phyloP scores from a whole-genome alignment of 2,797 vertebrate species.

The Monodelphis domestica region DNA sequence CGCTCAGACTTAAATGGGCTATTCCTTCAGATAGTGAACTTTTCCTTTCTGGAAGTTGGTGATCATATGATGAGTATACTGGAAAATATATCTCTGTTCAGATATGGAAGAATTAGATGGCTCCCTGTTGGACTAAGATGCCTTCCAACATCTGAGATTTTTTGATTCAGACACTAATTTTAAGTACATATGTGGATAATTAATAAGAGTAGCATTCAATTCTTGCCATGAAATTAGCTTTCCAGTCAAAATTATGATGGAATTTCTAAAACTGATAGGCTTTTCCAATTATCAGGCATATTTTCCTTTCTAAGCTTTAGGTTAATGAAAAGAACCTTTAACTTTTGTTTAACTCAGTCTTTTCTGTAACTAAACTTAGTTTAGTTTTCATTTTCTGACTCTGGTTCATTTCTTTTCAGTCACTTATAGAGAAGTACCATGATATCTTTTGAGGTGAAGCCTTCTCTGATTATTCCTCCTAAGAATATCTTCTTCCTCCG shows the following conservation, averaged over 20 bases:
- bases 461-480: background rate
- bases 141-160: background rate
- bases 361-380: background rate
- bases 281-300: background rate
- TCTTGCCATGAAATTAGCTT: background rate
- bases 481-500: background rate
- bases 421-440: background rate
- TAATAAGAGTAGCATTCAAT: background rate
- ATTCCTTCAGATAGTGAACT: background rate
- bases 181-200: background rate
- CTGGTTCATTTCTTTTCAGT: background rate
- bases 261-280: background rate
- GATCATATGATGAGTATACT: background rate
- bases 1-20: background rate
- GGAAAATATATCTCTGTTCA: background rate
- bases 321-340: background rate
- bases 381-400: background rate
- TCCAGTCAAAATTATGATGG: background rate
- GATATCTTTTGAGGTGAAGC: background rate
- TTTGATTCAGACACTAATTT: background rate
- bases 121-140: background rate
- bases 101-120: background rate
- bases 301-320: background rate
- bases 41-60: background rate
- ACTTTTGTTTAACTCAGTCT: background rate